These are phyloP conservation scores for Laterallus jamaicensis DNA, from an alignment of 2,113 vertebrate species.

Conservation along the genomic window DNA sequence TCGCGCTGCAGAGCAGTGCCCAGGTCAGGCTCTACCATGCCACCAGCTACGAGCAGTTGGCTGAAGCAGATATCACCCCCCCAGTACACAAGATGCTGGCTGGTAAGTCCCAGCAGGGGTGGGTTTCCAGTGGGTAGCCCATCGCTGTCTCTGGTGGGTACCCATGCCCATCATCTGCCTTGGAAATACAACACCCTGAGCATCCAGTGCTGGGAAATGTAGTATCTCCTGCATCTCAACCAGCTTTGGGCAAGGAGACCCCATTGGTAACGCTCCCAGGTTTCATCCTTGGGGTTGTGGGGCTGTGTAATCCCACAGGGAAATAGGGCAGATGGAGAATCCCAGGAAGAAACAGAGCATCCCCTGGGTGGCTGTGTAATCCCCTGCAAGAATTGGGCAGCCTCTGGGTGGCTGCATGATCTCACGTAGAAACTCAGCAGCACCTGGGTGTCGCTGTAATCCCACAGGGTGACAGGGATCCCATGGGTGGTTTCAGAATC, in stretches of 20 bases:
- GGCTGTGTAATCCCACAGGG: neutral
- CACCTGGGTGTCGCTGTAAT: fast-evolving
- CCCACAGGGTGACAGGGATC: fast-evolving
- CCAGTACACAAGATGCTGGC: constrained; percentile 99
- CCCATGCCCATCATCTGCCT: fast-evolving
- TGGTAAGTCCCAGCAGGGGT: constrained; percentile 67
- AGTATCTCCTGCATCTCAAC: fast-evolving
- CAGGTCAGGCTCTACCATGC: constrained; percentile 92
- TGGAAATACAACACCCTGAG: fast-evolving
- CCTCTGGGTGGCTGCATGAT: neutral
- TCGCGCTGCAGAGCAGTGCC: constrained; percentile 93
- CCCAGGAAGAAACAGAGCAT: neutral
- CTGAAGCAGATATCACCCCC: constrained; percentile 92
- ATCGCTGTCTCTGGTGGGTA: fast-evolving
- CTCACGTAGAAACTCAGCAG: fast-evolving
- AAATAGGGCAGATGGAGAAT: neutral
- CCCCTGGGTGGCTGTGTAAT: neutral
- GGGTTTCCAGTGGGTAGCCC: neutral
- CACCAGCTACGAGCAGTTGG: constrained; percentile 89
- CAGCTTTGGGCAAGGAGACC: neutral
- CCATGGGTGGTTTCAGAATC: neutral
- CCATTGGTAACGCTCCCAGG: fast-evolving
- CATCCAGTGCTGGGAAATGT: fast-evolving
- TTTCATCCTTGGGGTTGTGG: fast-evolving
- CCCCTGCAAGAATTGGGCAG: neutral